phyloP scores from a whole-genome alignment of 2,797 vertebrate genomes.

The Fistularia tabacaria region DNA sequence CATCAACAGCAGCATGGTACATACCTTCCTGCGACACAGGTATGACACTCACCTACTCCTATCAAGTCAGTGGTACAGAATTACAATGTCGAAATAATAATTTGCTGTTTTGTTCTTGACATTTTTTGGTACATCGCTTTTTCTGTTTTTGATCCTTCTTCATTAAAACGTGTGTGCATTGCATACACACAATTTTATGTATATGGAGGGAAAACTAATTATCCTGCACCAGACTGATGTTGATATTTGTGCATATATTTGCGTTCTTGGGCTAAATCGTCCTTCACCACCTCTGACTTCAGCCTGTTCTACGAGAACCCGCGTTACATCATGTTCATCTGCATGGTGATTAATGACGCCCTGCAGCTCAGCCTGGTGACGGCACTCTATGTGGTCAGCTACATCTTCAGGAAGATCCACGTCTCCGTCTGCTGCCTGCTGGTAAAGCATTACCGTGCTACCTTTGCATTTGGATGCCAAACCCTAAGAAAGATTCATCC shows the following conservation, averaged over 20 bases:
- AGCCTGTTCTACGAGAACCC: constrained; percentile 77
- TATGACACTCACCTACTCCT: constrained; percentile 10
- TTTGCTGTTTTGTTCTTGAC: too few relatives aligned
- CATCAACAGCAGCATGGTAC: constrained; percentile 76
- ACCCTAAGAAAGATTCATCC: too few relatives aligned
- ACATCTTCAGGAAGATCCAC: constrained; percentile 73
- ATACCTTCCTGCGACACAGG: constrained; percentile 73
- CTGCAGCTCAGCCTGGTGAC: constrained; percentile 76
- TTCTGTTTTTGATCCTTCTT: too few relatives aligned
- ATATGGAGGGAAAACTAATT: too few relatives aligned
- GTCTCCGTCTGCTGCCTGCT: constrained; percentile 70
- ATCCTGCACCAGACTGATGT: too few relatives aligned
- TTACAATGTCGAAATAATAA: too few relatives aligned
- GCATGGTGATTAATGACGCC: constrained; percentile 78
- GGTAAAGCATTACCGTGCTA: constrained; percentile 22
- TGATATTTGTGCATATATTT: too few relatives aligned
- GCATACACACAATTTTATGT: too few relatives aligned
- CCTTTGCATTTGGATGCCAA: not conserved
- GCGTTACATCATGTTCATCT: constrained; percentile 80
- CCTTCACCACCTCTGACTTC: constrained; percentile 2
- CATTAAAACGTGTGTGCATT: not conserved
- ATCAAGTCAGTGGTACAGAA: too few relatives aligned
- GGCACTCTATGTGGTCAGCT: constrained; percentile 74
- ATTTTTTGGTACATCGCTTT: too few relatives aligned
- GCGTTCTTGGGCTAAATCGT: too few relatives aligned